phyloP scores from a whole-genome alignment of 1,140 invertebrate genomes.

The Heterodera schachtii region DNA sequence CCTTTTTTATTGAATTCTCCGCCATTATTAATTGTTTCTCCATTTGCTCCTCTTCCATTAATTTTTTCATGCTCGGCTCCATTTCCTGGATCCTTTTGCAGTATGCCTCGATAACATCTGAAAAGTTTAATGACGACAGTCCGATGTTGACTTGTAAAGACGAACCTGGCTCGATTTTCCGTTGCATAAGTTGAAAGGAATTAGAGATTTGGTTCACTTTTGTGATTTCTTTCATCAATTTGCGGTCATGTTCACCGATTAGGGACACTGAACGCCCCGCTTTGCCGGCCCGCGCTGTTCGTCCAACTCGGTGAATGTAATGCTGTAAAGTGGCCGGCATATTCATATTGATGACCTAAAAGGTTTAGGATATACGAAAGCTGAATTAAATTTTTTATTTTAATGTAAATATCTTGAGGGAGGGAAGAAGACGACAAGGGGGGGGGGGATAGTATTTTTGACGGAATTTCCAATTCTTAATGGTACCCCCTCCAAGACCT shows the following conservation, averaged over 20 bases:
- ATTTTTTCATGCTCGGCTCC: constrained; percentile 24
- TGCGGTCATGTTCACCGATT: constrained; percentile 86
- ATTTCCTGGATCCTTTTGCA: constrained; percentile 1
- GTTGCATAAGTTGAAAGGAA: constrained; percentile 77
- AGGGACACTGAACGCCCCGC: constrained; percentile 79
- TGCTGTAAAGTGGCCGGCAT: constrained; percentile 90
- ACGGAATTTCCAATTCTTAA: too few relatives aligned
- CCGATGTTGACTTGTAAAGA: neutral
- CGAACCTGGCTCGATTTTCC: constrained; percentile 78
- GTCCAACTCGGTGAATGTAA: constrained; percentile 90
- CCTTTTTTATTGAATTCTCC: constrained; percentile 15
- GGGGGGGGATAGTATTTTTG: too few relatives aligned
- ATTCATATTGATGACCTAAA: constrained; percentile 85
- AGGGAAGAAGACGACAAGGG: too few relatives aligned
- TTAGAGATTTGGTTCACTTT: constrained; percentile 71
- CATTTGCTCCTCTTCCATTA: constrained; percentile 21
- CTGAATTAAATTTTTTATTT: too few relatives aligned
- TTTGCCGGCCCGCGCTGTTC: constrained; percentile 87
- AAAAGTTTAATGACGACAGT: neutral
- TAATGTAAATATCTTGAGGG: too few relatives aligned
- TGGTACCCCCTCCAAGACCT: too few relatives aligned
- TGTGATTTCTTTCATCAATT: constrained; percentile 86
- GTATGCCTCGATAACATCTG: constrained; percentile 19
- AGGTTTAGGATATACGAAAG: constrained; percentile 8
- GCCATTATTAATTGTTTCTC: constrained; percentile 11